These are phyloP conservation scores for Diplolepis rosae DNA, from an alignment of 2,888 invertebrate genomes.

Conservation along the genomic window DNA sequence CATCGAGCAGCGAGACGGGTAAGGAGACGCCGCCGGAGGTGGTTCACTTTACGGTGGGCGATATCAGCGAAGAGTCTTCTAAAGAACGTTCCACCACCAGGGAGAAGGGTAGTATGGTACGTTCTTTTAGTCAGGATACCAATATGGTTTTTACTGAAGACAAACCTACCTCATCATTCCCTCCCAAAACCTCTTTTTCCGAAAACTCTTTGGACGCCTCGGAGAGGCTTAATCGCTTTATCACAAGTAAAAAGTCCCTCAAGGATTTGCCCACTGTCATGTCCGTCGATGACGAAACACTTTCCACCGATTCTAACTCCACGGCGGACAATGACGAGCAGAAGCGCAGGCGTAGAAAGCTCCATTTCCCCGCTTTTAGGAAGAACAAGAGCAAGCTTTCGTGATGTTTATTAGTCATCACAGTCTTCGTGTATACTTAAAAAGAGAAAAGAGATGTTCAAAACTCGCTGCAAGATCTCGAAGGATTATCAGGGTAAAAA, in stretches of 20 bases:
- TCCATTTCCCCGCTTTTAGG: constrained; percentile 80
- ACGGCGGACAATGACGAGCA: constrained; percentile 79
- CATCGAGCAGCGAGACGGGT: constrained; percentile 77
- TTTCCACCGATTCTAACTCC: constrained; percentile 82
- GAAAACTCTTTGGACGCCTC: constrained; percentile 72
- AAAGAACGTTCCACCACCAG: constrained; percentile 35
- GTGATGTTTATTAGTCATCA: constrained; percentile 64
- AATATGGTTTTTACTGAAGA: constrained; percentile 66
- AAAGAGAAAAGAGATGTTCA: background rate
- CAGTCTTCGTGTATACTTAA: constrained; percentile 5
- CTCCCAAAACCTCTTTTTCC: constrained; percentile 75
- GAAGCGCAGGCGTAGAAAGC: constrained; percentile 78
- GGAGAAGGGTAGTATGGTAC: constrained; percentile 66
- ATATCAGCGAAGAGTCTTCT: constrained; percentile 55
- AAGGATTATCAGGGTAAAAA: background rate
- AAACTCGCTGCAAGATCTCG: background rate
- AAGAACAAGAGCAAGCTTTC: constrained; percentile 75
- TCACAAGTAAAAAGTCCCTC: constrained; percentile 51
- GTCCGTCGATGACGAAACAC: constrained; percentile 78
- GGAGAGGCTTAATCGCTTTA: constrained; percentile 39
- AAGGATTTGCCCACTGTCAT: constrained; percentile 65
- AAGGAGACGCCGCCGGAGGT: constrained; percentile 73
- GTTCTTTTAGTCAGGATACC: constrained; percentile 76
- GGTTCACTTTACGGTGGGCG: constrained; percentile 68
- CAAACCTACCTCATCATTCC: constrained; percentile 57